phyloP scores from a whole-genome alignment of 1,140 invertebrate genomes.

The Temnothorax curvispinosus region DNA sequence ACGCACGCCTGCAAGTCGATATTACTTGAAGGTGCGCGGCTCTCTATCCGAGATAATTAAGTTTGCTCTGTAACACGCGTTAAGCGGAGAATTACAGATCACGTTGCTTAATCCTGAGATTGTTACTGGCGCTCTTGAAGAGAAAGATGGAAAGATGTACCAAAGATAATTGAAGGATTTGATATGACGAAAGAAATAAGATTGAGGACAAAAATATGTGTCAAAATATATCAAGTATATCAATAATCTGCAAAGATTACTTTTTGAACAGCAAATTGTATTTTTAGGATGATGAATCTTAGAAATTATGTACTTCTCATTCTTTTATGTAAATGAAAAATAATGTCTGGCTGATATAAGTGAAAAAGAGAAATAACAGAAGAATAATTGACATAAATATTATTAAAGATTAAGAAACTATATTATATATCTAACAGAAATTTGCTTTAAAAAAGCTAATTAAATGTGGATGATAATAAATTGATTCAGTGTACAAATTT shows the following conservation, averaged over 20 bases:
- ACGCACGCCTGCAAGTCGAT: conserved; percentile 21
- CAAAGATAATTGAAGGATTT: not conserved
- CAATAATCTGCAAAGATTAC: not conserved
- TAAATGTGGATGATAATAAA: not conserved
- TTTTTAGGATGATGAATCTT: not conserved
- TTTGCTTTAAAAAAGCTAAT: not conserved
- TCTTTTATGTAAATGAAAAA: not conserved
- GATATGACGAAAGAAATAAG: not conserved
- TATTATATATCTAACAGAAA: not conserved
- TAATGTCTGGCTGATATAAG: not conserved
- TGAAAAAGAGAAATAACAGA: not conserved
- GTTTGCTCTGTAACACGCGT: not conserved
- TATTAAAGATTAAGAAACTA: not conserved
- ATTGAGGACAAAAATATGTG: too few species aligned
- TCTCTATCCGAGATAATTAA: conserved; percentile 11
- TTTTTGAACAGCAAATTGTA: not conserved
- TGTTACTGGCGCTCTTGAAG: not conserved
- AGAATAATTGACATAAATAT: not conserved
- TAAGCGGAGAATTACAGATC: not conserved
- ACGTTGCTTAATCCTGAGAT: not conserved
- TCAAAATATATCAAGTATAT: too few species aligned
- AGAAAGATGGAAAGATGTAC: not conserved
- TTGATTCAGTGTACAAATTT: not conserved
- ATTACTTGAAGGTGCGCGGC: not conserved
- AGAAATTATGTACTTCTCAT: not conserved